phyloP scores from a whole-genome alignment of 2,113 vertebrate species.

The Cricetomys ansorgei region DNA sequence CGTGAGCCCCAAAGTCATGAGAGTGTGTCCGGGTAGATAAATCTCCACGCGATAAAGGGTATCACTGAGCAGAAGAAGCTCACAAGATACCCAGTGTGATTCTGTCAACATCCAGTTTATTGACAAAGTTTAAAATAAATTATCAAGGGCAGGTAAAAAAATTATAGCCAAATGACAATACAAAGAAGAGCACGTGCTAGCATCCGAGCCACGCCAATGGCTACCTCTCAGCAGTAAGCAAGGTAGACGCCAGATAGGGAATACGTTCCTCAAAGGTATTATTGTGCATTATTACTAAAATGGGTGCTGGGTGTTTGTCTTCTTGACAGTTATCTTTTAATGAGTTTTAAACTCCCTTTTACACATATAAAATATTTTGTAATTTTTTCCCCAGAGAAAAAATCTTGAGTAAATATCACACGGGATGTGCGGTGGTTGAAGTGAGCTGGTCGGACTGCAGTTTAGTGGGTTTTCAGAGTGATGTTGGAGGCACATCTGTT shows the following conservation, averaged over 20 bases:
- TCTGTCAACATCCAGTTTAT: background rate
- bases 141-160: background rate
- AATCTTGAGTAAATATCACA: background rate
- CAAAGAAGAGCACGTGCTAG: background rate
- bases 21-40: no score
- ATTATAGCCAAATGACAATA: background rate
- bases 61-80: background rate
- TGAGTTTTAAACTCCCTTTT: constrained; percentile 10
- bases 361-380: background rate
- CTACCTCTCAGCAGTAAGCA: background rate
- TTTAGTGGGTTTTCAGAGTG: background rate
- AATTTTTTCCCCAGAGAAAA: background rate
- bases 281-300: background rate
- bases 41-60: background rate
- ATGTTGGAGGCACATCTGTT: background rate
- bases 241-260: no score
- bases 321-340: background rate
- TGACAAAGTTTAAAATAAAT: background rate
- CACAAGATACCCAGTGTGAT: background rate
- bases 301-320: background rate
- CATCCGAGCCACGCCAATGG: background rate
- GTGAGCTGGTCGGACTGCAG: no score
- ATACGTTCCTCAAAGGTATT: background rate
- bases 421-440: background rate
- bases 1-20: background rate